Percentiles rank a stretch among this genome's conserved stretches.
These are phyloP conservation scores for Xanthorhoe designata DNA, from an alignment of 2,888 invertebrate species.

Conservation along the genomic window DNA sequence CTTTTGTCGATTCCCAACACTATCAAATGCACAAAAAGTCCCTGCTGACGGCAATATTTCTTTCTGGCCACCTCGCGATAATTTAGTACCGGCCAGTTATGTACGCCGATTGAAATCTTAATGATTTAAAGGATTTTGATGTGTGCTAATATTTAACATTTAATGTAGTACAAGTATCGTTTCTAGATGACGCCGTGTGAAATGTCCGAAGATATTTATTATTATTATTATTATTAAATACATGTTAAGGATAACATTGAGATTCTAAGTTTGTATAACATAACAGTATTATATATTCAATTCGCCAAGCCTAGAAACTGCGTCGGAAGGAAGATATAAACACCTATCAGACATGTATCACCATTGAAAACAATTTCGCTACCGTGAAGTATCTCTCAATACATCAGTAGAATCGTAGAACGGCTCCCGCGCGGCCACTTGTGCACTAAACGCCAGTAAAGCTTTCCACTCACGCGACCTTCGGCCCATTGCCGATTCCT, in stretches of 20 bases:
- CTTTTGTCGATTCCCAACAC: too few species aligned
- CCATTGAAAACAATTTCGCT: background rate
- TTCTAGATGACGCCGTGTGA: too few species aligned
- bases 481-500: conserved; percentile 37
- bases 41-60: conserved; percentile 78
- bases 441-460: conserved; percentile 45
- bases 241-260: too few species aligned
- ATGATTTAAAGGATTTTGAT: conserved; percentile 63
- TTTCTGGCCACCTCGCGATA: conserved; percentile 67
- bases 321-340: background rate
- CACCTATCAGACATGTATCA: too few species aligned
- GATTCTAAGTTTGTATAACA: too few species aligned
- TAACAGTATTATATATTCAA: too few species aligned
- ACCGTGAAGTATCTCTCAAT: conserved; percentile 35
- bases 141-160: too few species aligned
- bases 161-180: too few species aligned
- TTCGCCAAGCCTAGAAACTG: too few species aligned
- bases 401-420: conserved; percentile 37
- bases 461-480: conserved; percentile 43
- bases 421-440: conserved; percentile 47
- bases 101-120: conserved; percentile 69
- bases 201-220: too few species aligned
- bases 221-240: too few species aligned
- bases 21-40: conserved; percentile 53
- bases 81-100: conserved; percentile 61